Base-by-base conservation (phyloP, 2,113 vertebrate species). In the Silurus glanis region DNA sequence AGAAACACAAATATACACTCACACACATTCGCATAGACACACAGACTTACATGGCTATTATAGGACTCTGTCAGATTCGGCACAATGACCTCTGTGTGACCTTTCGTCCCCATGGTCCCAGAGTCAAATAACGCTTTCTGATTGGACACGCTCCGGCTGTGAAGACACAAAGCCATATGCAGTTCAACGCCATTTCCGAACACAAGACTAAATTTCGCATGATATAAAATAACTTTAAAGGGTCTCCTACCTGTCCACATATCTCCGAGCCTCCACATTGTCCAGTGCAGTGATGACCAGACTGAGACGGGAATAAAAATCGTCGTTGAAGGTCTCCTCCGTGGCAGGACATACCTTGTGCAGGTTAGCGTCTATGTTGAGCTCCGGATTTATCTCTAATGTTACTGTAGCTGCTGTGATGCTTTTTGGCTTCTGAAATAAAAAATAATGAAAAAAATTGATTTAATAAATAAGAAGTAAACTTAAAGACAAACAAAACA, bases 61-160 rank as follows among this genome's bases (percentile, higher is more conserved):
- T 99, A 99, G 21, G 97, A 99, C 90, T 99, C 98, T 5, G 98
- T 99, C 92, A 99, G 91, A 87, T 96, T 95, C 89, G 98, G 98
- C 89, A 99, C 94, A 90, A 98, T 96, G 80, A 97, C 93, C 94
- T 99, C 98, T 0, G 97, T 99, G 92, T 99, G 98, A 91, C 98
- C 98, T 95, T 99, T 99, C 0, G 98, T 99, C 91, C 98, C 98
- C 98, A 99, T 99, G 45, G 98, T 99, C 90, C 98, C 98, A 47
- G 98, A 99, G 93, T 99, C 98, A 87, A 99, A 93, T 82, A 99
- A 96, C 89, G 98, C 96, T 87, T 94, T 95, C 84, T 97, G 95
- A 95, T 97, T 99, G 90, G 97, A 97, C 91, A 99, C 93, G 75
- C 96, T 96, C 83, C 98, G 98, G 89, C 98, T 99, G 92, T 56